A percentile compares a stretch with the other conserved stretches of the same genome.
Evolutionary conservation across 2,797 vertebrate genomes (phyloP).

Genomic region (Sebastes aleutianus): DNA sequence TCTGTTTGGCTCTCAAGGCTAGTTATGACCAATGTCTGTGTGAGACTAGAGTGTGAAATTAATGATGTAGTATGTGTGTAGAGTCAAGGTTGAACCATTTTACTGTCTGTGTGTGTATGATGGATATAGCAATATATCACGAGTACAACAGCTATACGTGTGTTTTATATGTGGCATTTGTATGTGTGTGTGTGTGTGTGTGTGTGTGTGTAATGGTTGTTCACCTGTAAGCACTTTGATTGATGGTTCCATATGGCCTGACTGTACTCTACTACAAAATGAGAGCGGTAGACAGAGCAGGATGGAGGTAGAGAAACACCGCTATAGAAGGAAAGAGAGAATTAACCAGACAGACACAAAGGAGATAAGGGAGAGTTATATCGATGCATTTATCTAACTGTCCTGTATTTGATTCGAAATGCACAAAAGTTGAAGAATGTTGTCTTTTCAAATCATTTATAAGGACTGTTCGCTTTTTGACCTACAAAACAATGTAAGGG

Average conservation of each 20-base stretch:
- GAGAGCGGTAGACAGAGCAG: background rate
- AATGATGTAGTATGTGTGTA: conserved; percentile 29
- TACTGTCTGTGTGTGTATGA: conserved; percentile 3
- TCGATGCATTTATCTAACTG: background rate
- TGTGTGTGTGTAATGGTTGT: conserved; percentile 22
- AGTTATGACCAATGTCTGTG: conserved; percentile 22
- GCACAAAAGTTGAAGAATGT: background rate
- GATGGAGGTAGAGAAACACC: background rate
- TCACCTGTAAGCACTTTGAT: conserved; percentile 39
- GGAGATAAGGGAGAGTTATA: background rate
- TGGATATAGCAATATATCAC: conserved; percentile 46
- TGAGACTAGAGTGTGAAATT: conserved; percentile 19
- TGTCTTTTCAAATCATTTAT: background rate
- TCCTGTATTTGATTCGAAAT: background rate
- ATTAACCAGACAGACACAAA: background rate
- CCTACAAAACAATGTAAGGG: background rate
- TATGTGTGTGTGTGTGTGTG: background rate
- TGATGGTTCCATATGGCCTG: conserved; percentile 21
- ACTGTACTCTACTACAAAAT: background rate
- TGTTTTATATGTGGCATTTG: conserved; percentile 25
- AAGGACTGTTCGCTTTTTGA: background rate
- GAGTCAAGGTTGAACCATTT: conserved; percentile 36
- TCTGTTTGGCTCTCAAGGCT: conserved; percentile 7
- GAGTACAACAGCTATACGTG: conserved; percentile 5
- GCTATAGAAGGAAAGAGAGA: background rate